Percentiles rank a stretch among this genome's conserved stretches.
Evolutionary conservation across 2,113 vertebrate species (phyloP).

Genomic region (Rhynchomys soricoides): DNA sequence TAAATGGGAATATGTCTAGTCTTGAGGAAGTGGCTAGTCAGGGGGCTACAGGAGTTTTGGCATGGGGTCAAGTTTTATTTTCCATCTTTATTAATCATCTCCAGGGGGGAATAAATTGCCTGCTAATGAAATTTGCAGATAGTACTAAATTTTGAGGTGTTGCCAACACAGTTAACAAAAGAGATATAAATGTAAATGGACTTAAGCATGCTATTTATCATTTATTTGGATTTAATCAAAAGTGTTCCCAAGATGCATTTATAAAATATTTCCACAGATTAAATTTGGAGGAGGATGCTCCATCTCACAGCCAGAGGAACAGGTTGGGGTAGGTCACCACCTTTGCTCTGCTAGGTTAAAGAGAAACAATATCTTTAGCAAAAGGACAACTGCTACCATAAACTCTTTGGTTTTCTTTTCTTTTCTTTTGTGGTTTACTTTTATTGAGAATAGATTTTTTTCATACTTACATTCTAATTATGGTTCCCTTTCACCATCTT

Average conservation of each 20-base stretch:
- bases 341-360: not conserved
- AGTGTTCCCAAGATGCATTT: slow-evolving; percentile 71
- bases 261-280: slow-evolving; percentile 65
- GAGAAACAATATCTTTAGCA: not conserved
- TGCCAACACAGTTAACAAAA: slow-evolving; percentile 79
- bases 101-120: slow-evolving; percentile 76
- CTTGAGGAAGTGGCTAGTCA: slow-evolving; percentile 59
- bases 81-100: slow-evolving; percentile 81
- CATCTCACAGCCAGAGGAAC: slow-evolving; percentile 15
- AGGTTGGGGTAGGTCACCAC: not conserved
- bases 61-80: slow-evolving; percentile 75
- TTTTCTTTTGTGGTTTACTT: not conserved
- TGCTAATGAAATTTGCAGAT: slow-evolving; percentile 81
- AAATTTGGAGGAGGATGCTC: slow-evolving; percentile 21
- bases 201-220: slow-evolving; percentile 77
- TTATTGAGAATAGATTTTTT: not conserved
- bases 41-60: slow-evolving; percentile 71
- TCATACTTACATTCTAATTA: not conserved
- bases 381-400: not conserved
- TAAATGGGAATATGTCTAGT: slow-evolving; percentile 44
- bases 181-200: slow-evolving; percentile 79
- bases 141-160: slow-evolving; percentile 76
- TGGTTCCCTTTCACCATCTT: not conserved
- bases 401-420: not conserved
- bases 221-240: slow-evolving; percentile 81